Base-by-base conservation (phyloP, 2,888 invertebrate species). In the Parasteatoda lunata region DNA sequence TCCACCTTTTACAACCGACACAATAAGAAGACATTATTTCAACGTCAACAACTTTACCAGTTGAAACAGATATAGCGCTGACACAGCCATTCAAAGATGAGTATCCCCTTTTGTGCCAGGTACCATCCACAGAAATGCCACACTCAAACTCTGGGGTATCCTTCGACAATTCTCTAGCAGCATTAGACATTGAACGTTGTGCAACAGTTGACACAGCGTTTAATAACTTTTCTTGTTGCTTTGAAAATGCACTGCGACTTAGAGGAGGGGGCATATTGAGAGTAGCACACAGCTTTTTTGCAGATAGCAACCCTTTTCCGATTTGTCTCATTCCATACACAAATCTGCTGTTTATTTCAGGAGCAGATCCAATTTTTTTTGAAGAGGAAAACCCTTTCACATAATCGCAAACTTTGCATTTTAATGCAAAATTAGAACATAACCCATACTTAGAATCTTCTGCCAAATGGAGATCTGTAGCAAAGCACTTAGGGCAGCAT, bases 11-110 rank as follows among this genome's bases (percentile, higher is more conserved):
- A n/a, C n/a, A n/a, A n/a, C n/a, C n/a, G n/a, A n/a, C n/a, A n/a
- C n/a, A n/a, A n/a, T n/a, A n/a, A n/a, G n/a, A n/a, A n/a, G n/a
- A n/a, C n/a, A n/a, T n/a, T n/a, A n/a, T n/a, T n/a, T n/a, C n/a
- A n/a, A n/a, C n/a, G n/a, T n/a, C n/a, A n/a, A n/a, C n/a, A n/a
- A n/a, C n/a, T n/a, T n/a, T n/a, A n/a, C n/a, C n/a, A n/a, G n/a
- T n/a, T n/a, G n/a, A n/a, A n/a, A n/a, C n/a, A n/a, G n/a, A 76
- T 15, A 76, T 69, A 3, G 64, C 69, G 64, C 30, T 70, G 5
- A 82, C 70, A 30, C 69, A 76, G 0, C 82, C 82, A 69, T 76
- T 82, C 59, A 82, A 48, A 4, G 82, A 82, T 47, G 82, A 66
- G 59, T 64, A 76, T 7, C 82, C 82, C 4, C 70, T 13, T 30